Conservation (phyloP, 2,797 vertebrate genomes). For the Leptoclinus maculatus region DNA sequence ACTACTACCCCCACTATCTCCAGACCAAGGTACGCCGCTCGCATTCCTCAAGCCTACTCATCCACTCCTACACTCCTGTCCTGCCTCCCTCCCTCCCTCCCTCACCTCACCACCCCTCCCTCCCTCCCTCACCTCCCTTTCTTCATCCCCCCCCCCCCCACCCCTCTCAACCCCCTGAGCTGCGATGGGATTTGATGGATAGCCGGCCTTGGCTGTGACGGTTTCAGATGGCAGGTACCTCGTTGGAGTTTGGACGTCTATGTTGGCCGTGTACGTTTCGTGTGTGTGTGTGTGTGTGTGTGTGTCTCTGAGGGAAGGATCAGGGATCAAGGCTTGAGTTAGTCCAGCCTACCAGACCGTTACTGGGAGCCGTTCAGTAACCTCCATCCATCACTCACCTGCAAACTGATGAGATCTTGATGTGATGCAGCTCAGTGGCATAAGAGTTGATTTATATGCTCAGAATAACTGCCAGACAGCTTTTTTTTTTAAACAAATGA, state of each 20-base stretch:
- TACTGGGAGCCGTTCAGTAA: conserved; percentile 60
- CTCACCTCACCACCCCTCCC: background rate
- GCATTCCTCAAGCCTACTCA: conserved; percentile 58
- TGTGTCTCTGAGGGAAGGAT: conserved; percentile 50
- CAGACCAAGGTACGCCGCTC: conserved; percentile 93
- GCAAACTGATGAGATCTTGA: conserved; percentile 30
- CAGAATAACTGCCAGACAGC: conserved; percentile 4
- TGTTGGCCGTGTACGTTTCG: conserved; percentile 39
- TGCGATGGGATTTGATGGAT: conserved; percentile 73
- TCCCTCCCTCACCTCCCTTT: conserved; percentile 7
- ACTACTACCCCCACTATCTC: conserved; percentile 98
- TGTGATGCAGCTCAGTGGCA: conserved; percentile 18
- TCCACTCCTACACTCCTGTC: conserved; percentile 45
- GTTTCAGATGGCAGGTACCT: conserved; percentile 70
- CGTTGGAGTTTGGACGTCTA: conserved; percentile 63
- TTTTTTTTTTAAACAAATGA: conserved; percentile 32
- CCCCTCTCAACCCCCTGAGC: conserved; percentile 64
- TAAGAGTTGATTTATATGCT: background rate
- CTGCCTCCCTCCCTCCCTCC: conserved; percentile 26
- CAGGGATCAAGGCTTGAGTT: conserved; percentile 65
- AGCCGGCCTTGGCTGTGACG: conserved; percentile 72
- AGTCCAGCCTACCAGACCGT: conserved; percentile 43
- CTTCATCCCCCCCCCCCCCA: background rate
- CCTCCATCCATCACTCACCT: conserved; percentile 46
- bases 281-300: conserved; percentile 34